phyloP scores from a whole-genome alignment of 2,888 invertebrate species.

The Pheosia tremula region DNA sequence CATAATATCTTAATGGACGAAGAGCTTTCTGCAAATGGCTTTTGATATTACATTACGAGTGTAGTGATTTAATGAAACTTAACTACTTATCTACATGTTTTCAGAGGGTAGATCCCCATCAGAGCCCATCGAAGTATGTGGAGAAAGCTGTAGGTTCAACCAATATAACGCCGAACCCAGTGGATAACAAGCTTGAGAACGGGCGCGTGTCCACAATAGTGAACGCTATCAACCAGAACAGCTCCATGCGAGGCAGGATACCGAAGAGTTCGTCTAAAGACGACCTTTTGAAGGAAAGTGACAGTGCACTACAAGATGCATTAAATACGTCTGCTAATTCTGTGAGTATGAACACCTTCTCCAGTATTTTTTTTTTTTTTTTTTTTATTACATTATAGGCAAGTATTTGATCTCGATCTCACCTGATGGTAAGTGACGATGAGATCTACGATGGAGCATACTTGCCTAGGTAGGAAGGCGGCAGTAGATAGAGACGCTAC shows the following conservation, averaged over 20 bases:
- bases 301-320: constrained; percentile 69
- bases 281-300: constrained; percentile 70
- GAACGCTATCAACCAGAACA: constrained; percentile 73
- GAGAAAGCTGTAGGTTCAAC: constrained; percentile 73
- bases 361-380: too few species aligned
- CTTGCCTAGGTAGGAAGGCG: too few species aligned
- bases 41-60: too few species aligned
- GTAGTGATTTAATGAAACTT: too few species aligned
- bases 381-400: too few species aligned
- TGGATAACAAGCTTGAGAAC: constrained; percentile 62
- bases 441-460: too few species aligned
- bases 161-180: constrained; percentile 38
- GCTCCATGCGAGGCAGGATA: constrained; percentile 68
- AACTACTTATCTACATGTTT: constrained; percentile 21
- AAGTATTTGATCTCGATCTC: too few species aligned
- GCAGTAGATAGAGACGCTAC: too few species aligned
- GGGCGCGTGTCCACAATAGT: constrained; percentile 77
- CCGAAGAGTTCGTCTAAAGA: constrained; percentile 78
- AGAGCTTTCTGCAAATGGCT: too few species aligned
- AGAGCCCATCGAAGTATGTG: constrained; percentile 70
- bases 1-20: too few species aligned
- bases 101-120: constrained; percentile 78
- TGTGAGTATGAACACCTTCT: constrained; percentile 49
- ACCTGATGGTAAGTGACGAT: too few species aligned
- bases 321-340: constrained; percentile 77